Evolutionary conservation across 2,113 vertebrate species (phyloP).

Genomic region (Sorex fumeus): DNA sequence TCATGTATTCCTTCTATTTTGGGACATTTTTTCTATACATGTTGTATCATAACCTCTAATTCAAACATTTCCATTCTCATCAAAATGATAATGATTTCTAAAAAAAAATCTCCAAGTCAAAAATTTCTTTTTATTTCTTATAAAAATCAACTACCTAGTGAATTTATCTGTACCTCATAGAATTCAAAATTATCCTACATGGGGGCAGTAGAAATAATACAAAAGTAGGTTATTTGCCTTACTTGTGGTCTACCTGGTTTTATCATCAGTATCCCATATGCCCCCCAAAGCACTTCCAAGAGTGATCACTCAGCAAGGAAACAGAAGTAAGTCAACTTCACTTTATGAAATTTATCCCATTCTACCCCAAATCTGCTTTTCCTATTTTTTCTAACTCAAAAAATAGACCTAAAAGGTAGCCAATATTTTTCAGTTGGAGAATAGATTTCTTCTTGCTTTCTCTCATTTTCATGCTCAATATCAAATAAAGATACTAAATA

Average conservation of each 20-base stretch:
- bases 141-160: slow-evolving; percentile 5
- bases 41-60: not conserved
- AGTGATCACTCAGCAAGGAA: too few relatives aligned
- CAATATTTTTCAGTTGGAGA: not conserved
- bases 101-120: not conserved
- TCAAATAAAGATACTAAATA: not conserved
- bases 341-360: not conserved
- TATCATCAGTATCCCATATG: too few relatives aligned
- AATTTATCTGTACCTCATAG: not conserved
- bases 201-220: too few relatives aligned
- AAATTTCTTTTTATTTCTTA: slow-evolving; percentile 13
- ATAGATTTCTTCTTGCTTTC: not conserved
- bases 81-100: not conserved
- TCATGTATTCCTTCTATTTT: not conserved
- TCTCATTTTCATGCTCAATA: not conserved
- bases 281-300: too few relatives aligned
- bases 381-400: not conserved
- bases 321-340: too few relatives aligned
- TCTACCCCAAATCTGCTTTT: not conserved
- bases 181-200: not conserved
- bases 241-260: too few relatives aligned
- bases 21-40: not conserved
- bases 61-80: slow-evolving; percentile 1
- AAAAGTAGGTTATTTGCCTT: not conserved
- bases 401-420: not conserved